A percentile compares a stretch with the other conserved stretches of the same genome.
These are phyloP conservation scores for Sisor rabdophorus DNA, from an alignment of 2,113 vertebrate species.

Conservation along the genomic window DNA sequence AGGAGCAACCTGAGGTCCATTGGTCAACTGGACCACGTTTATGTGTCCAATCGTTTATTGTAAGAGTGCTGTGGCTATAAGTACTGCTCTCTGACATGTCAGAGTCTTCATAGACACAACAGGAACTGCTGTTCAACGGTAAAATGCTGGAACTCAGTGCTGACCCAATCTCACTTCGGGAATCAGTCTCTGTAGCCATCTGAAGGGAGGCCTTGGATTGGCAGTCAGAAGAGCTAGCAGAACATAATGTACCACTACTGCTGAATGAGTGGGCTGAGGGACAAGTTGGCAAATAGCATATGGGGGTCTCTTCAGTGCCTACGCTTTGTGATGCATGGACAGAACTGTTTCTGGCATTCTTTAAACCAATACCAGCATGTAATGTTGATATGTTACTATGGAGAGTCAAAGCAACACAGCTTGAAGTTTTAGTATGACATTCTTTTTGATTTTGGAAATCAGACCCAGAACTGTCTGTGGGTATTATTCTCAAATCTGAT, in stretches of 20 bases:
- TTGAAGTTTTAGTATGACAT: constrained; percentile 47
- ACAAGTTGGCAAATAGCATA: constrained; percentile 54
- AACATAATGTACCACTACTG: constrained; percentile 29
- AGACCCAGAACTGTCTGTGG: constrained; percentile 55
- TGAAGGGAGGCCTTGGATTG: constrained; percentile 66
- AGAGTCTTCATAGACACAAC: constrained; percentile 60
- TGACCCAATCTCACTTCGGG: constrained; percentile 49
- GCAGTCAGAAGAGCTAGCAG: constrained; percentile 58
- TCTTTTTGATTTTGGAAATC: constrained; percentile 57
- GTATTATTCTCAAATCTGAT: constrained; percentile 45
- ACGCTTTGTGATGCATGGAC: constrained; percentile 61
- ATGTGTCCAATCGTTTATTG: constrained; percentile 66
- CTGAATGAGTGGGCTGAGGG: constrained; percentile 27
- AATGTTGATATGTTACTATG: constrained; percentile 66
- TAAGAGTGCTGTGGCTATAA: constrained; percentile 54
- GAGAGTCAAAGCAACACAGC: constrained; percentile 65
- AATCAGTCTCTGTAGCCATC: constrained; percentile 62
- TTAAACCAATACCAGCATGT: constrained; percentile 59
- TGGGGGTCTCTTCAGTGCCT: constrained; percentile 52
- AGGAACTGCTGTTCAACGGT: constrained; percentile 55
- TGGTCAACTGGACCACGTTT: constrained; percentile 58
- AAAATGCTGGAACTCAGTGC: constrained; percentile 54
- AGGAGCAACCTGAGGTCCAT: constrained; percentile 65
- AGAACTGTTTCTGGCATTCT: constrained; percentile 22
- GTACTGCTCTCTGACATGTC: constrained; percentile 58